phyloP scores from a whole-genome alignment of 2,797 vertebrate genomes.

The Fundulus diaphanus region DNA sequence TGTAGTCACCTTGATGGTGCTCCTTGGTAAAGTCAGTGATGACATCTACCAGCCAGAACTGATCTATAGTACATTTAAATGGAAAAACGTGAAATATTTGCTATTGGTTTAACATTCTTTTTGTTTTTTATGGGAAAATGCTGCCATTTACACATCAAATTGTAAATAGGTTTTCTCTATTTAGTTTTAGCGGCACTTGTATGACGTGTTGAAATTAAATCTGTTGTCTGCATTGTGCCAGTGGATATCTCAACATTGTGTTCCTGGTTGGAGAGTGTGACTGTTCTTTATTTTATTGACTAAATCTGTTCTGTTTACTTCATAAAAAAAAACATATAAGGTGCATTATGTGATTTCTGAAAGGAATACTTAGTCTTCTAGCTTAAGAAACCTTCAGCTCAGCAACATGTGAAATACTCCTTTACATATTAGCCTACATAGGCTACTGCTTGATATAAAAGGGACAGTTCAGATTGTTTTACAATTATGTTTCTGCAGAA shows the following conservation, averaged over 20 bases:
- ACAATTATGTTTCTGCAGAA: no score
- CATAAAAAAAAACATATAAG: no score
- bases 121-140: constrained; percentile 5
- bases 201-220: not conserved
- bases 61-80: constrained; percentile 24
- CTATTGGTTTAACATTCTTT: constrained; percentile 1
- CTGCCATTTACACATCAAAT: constrained; percentile 3
- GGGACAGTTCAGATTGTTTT: no score
- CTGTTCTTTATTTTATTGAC: not conserved
- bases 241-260: not conserved
- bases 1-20: constrained; percentile 10
- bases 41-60: constrained; percentile 11
- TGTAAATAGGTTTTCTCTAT: not conserved
- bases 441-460: no score
- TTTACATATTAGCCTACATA: no score
- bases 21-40: constrained; percentile 30
- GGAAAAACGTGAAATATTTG: constrained; percentile 17
- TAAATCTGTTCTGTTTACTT: not conserved
- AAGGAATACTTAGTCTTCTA: not conserved
- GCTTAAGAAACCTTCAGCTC: not conserved
- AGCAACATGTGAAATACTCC: not conserved
- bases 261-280: not conserved
- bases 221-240: no score
- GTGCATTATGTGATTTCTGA: no score
- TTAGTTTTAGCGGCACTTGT: no score